phyloP scores from a whole-genome alignment of 2,797 vertebrate genomes.

The Ciconia nigra region DNA sequence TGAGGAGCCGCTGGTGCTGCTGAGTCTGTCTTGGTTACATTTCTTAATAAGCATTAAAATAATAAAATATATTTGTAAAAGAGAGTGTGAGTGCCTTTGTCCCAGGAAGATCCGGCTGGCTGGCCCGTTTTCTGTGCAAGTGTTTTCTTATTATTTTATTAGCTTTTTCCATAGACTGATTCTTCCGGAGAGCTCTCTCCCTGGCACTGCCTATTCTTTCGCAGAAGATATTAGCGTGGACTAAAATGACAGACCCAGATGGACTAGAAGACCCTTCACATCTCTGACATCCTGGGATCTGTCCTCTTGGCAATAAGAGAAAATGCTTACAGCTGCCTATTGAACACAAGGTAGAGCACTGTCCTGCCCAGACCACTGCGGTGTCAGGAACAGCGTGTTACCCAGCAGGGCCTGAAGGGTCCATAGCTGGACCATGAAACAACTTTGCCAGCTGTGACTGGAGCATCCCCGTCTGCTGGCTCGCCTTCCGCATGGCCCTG shows the following conservation, averaged over 20 bases:
- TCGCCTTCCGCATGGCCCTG: neutral
- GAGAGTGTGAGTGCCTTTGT: slow-evolving; percentile 25
- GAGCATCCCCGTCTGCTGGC: neutral
- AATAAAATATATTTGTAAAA: slow-evolving; percentile 71
- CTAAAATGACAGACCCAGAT: neutral
- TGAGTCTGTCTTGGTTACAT: slow-evolving; percentile 66
- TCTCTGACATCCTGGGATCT: neutral
- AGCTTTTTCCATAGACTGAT: neutral
- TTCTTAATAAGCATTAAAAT: slow-evolving; percentile 69
- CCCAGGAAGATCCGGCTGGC: neutral
- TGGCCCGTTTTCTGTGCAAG: neutral
- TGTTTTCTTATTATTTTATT: neutral
- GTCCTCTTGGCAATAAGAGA: neutral
- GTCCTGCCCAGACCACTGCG: neutral
- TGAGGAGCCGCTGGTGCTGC: slow-evolving; percentile 62
- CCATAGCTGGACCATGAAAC: neutral
- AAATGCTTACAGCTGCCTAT: neutral
- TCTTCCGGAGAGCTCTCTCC: neutral
- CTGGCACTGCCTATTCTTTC: neutral
- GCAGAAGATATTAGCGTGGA: neutral
- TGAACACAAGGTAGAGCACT: neutral
- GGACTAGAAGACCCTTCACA: neutral
- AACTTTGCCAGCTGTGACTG: neutral
- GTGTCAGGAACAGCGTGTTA: neutral
- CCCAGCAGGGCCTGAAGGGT: neutral